These are phyloP conservation scores for Mizuhopecten yessoensis DNA, from an alignment of 1,140 invertebrate species.

Conservation along the genomic window DNA sequence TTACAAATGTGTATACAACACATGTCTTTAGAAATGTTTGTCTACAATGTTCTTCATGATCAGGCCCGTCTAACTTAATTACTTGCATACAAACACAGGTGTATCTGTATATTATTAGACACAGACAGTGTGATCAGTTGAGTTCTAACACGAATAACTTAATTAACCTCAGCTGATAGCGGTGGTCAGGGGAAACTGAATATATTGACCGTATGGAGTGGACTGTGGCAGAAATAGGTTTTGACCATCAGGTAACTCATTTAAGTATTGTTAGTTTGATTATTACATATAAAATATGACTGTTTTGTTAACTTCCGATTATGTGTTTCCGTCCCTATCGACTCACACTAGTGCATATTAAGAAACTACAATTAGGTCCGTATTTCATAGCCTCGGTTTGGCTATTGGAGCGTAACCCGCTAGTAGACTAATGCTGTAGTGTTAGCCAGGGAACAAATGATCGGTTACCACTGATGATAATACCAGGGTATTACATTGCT, in stretches of 20 bases:
- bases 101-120: not conserved
- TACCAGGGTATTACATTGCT: not conserved
- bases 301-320: not conserved
- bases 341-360: not conserved
- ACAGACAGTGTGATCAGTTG: not conserved
- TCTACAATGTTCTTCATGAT: not conserved
- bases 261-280: not conserved
- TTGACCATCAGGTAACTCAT: not conserved
- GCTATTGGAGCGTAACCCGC: not conserved
- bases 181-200: not conserved
- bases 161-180: not conserved
- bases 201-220: not conserved
- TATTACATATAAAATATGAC: not conserved
- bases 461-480: not conserved
- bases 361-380: no score
- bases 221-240: not conserved
- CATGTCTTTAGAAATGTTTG: not conserved
- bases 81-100: not conserved
- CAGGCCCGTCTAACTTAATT: constrained; percentile 21
- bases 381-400: not conserved
- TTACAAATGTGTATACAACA: not conserved
- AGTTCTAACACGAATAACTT: not conserved
- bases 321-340: not conserved
- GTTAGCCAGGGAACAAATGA: not conserved
- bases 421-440: no score